phyloP scores from a whole-genome alignment of 2,113 vertebrate species.

The Ancistrus triradiatus region DNA sequence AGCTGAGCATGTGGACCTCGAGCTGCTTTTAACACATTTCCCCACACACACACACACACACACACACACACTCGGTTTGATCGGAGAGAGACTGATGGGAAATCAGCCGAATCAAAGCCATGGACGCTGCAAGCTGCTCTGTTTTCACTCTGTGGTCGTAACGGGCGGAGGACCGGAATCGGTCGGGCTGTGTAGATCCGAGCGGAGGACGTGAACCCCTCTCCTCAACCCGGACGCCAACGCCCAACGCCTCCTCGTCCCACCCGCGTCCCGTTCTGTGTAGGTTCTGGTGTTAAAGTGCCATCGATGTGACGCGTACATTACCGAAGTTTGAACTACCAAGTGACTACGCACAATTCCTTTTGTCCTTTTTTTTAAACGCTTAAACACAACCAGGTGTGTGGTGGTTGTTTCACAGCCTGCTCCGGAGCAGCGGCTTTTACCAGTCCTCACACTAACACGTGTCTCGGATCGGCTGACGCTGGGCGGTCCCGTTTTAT shows the following conservation, averaged over 20 bases:
- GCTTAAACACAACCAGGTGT: constrained; percentile 26
- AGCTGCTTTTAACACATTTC: constrained; percentile 47
- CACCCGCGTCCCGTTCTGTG: constrained; percentile 49
- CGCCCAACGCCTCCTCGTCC: constrained; percentile 40
- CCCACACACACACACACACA: constrained; percentile 21
- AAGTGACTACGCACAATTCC: constrained; percentile 62
- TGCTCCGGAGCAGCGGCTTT: constrained; percentile 23
- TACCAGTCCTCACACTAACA: constrained; percentile 50
- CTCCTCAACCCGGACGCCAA: constrained; percentile 5
- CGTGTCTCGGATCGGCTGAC: background rate
- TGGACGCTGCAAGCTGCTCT: background rate
- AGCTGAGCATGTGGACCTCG: constrained; percentile 49
- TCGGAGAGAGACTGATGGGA: constrained; percentile 1
- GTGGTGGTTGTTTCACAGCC: constrained; percentile 3
- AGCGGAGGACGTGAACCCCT: no score
- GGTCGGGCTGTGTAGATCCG: no score
- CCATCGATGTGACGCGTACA: constrained; percentile 70
- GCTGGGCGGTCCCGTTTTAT: background rate
- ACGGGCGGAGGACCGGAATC: no score
- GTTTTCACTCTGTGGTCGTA: no score
- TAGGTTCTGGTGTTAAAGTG: constrained; percentile 72
- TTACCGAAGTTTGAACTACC: constrained; percentile 59
- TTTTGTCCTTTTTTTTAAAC: constrained; percentile 12
- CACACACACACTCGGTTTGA: background rate
- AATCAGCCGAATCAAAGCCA: constrained; percentile 22